Base-by-base conservation (phyloP, 2,797 vertebrate species). In the Sebastes itinus region DNA sequence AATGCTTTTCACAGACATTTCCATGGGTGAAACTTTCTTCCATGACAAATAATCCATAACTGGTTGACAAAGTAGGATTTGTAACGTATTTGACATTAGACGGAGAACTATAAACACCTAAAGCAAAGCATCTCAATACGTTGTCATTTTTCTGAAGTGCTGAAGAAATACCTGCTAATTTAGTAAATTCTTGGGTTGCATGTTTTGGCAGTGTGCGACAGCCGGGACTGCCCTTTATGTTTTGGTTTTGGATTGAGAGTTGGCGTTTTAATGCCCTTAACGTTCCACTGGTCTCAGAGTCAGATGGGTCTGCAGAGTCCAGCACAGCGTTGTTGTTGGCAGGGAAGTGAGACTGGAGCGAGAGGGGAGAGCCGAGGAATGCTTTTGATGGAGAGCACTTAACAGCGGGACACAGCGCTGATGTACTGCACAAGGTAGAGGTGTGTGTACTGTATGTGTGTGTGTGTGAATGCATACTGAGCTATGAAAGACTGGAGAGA, bases 281-380 rank as follows among this genome's bases (percentile, higher is more conserved):
- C 65, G 84, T 88, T 90, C 70, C 83, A 68, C 63, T 60, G 81
- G 82, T 85, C 27, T 87, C 67, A 74, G 79, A 84, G 80, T 90
- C 84, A 76, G 85, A 90, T 79, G 83, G 81, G 70, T 82, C 78
- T 84, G 70, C 78, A 42, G 84, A 86, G 88, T 86, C 91, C 89
- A 89, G 78, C 82, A 72, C 80, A 68, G 71, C 65, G 81, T 92
- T 94, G 92, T 87, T 94, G 90, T 92, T 95, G 93, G 94, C 92
- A 88, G 77, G 61, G 64, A 78, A 84, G 81, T 64, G 77, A 90
- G 92, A 87, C 86, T 84, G 89, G 75, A 87, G 89, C 18, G 68
- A 75, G 85, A 84, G 85, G 87, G 83, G 87, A 86, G 83, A 86
- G 86, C 79, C 1, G 64, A 90, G 92, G 93, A 94, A 94, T 93